Percentiles rank a stretch among this genome's conserved stretches.
Conservation (phyloP, 2,888 invertebrate genomes). For the Formica aserva region DNA sequence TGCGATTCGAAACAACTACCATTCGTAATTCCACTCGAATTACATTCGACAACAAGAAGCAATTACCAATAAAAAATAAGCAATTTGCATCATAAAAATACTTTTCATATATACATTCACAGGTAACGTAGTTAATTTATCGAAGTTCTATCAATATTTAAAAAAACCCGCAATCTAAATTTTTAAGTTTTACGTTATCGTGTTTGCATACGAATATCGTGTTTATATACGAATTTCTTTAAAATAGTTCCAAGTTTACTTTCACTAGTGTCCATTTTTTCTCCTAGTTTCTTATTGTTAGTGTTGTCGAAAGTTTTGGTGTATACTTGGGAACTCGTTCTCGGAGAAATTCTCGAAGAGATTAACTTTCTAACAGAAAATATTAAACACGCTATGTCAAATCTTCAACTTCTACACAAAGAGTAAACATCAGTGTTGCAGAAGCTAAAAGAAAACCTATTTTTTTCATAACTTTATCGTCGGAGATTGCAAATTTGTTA, state of each 20-base stretch:
- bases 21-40: conserved; percentile 15
- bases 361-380: conserved; percentile 42
- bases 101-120: background rate
- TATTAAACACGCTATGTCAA: conserved; percentile 37
- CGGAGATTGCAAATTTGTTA: background rate
- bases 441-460: background rate
- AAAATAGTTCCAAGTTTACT: conserved; percentile 18
- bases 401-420: conserved; percentile 13
- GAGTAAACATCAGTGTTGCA: conserved; percentile 16
- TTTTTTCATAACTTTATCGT: background rate
- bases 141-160: background rate
- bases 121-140: background rate
- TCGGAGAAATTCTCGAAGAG: conserved; percentile 21
- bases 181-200: background rate
- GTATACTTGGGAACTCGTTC: conserved; percentile 22
- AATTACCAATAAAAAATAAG: background rate
- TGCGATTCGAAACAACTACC: background rate
- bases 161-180: background rate
- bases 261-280: conserved; percentile 15
- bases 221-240: conserved; percentile 22
- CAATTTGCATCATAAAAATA: background rate
- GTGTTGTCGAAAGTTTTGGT: conserved; percentile 31
- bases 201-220: background rate
- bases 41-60: conserved; percentile 14
- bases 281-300: conserved; percentile 16